These are phyloP conservation scores for Notechis scutatus DNA, from an alignment of 2,113 vertebrate species.

Conservation along the genomic window DNA sequence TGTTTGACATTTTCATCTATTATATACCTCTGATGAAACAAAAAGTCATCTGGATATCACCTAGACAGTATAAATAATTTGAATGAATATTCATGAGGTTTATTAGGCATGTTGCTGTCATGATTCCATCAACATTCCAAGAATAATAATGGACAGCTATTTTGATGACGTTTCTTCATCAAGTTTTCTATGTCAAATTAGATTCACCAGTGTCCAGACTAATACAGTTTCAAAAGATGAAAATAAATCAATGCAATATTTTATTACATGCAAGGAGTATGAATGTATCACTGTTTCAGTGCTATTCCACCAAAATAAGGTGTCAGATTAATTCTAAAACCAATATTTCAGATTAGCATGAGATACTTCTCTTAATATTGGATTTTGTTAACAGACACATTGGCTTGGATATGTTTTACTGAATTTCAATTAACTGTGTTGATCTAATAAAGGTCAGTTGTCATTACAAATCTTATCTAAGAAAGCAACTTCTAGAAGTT, in stretches of 20 bases:
- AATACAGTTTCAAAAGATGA: slow-evolving; percentile 41
- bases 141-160: slow-evolving; percentile 51
- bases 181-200: slow-evolving; percentile 36
- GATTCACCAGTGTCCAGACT: slow-evolving; percentile 39
- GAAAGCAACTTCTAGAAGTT: background rate
- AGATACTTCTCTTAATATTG: slow-evolving; percentile 11
- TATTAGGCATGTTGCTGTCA: slow-evolving; percentile 53
- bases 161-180: slow-evolving; percentile 51
- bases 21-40: slow-evolving; percentile 1
- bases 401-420: slow-evolving; percentile 4
- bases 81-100: slow-evolving; percentile 69
- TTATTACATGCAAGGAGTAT: slow-evolving; percentile 7
- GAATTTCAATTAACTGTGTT: slow-evolving; percentile 13
- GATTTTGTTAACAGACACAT: rapidly evolving
- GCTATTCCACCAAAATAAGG: slow-evolving; percentile 22
- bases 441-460: background rate
- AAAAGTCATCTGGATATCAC: slow-evolving; percentile 59
- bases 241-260: slow-evolving; percentile 1
- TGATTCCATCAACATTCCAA: slow-evolving; percentile 55
- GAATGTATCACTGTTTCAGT: slow-evolving; percentile 3
- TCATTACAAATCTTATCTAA: background rate
- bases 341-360: background rate
- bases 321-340: background rate
- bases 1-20: slow-evolving; percentile 52
- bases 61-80: slow-evolving; percentile 27